Evolutionary conservation across 1,140 invertebrate genomes (phyloP), one percentile per base, ranked within the genome.

Genomic region (Drosophila sp.): DNA sequence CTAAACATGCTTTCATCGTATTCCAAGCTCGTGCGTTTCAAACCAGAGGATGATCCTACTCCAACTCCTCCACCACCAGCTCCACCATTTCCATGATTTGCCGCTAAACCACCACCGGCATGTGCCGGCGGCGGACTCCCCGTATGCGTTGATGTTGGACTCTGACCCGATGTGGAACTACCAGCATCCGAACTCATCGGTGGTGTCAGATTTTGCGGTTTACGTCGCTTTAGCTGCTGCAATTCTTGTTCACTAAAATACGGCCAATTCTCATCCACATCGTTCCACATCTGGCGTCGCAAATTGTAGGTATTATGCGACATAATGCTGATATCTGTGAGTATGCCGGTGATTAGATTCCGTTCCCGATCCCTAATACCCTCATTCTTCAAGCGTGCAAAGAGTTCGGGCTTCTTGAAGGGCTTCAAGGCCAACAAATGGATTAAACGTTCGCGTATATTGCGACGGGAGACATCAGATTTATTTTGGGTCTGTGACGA

Each of bases 261-360:
- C 41, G 97, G 96, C 98, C 98, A 99, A 90, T 98, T 97, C 85
- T 97, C 96, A 80, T 96, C 95, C 56, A 99, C 97, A 90, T 98
- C 97, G 91, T 97, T 97, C 97, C 97, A 98, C 71, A 97, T 93
- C 83, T 96, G 94, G 80, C 96, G 95, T 60, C 95, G 94, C 90
- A 99, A 93, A 85, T 97, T 95, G 93, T 97, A 98, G 74, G 95
- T 95, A 93, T 98, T 98, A 92, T 98, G 96, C 55, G 86, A 79
- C 90, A 97, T 93, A 50, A 92, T 93, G 64, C 96, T 95, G 67
- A 98, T 95, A 91, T 96, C 95, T 76, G 95, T 95, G 76, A 99
- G 93, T 75, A 97, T 94, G 73, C 94, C 94, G 84, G 94, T 95
- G 78, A 97, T 94, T 83, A 94, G 92, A 85, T 94, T 94, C 81